Base-by-base conservation (phyloP, 2,888 invertebrate species). In the Eupithecia subfuscata region DNA sequence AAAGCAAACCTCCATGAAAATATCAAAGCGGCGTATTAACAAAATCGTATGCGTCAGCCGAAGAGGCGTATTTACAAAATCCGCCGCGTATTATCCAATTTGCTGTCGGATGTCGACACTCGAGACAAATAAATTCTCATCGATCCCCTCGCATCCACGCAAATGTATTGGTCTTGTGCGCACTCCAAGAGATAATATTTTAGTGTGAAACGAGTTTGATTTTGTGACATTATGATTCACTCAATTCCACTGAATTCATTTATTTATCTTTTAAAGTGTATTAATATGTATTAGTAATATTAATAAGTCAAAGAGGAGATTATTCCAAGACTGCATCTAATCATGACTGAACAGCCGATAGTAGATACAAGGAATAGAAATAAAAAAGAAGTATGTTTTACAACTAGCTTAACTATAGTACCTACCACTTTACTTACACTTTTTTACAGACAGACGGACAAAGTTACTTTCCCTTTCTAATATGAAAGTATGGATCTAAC, bases 51-150 rank as follows among this genome's bases (percentile, higher is more conserved):
- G 72, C 72, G 77, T 74, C 74, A 76, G 25, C 22, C 76, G 69
- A 73, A 75, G 67, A 77, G 74, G 75, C 83, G 81, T 82, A 83
- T 82, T 82, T 78, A 78, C 79, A 80, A 83, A 85, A 84, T 84
- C 81, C 75, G 78, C 77, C 81, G 82, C 79, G 82, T 84, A 86
- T 88, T 88, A 89, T 85, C 84, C 85, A 87, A 87, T 88, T 88
- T 86, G 83, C 78, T 67, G 77, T 80, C 84, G 85, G 85, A 85
- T 83, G 84, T 81, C 82, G 84, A 80, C 84, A 81, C 79, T 82
- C 79, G 84, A 81, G 81, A 81, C 83, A 83, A 83, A 80, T 83
- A 83, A 84, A 85, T 84, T 84, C 83, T 68, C 77, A 81, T 84
- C 84, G 82, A 84, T 82, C 86, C 88, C 86, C 84, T 83, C 82